Conservation (phyloP, 2,113 vertebrate genomes). For the Chaenocephalus aceratus region DNA sequence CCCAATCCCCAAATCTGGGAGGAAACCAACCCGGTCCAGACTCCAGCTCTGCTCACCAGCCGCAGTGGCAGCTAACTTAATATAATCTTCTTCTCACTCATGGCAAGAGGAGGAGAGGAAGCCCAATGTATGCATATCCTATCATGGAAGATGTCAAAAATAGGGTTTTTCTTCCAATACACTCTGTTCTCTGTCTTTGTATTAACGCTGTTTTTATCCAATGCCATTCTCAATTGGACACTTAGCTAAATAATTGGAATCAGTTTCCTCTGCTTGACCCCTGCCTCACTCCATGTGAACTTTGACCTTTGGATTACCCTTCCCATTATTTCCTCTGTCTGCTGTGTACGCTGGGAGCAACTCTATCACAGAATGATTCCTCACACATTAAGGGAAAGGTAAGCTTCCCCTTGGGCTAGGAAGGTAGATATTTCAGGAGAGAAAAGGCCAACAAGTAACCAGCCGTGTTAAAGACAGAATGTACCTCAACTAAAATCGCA, state of each 20-base stretch:
- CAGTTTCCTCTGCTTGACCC: constrained; percentile 25
- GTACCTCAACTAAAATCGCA: constrained; percentile 40
- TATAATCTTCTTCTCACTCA: constrained; percentile 58
- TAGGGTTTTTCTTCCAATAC: neutral
- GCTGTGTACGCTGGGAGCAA: constrained; percentile 28
- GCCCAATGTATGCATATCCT: constrained; percentile 41
- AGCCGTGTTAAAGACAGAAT: constrained; percentile 33
- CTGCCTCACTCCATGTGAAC: constrained; percentile 27
- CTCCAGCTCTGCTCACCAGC: constrained; percentile 53
- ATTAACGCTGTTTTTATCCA: neutral
- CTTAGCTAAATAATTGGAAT: neutral
- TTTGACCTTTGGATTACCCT: constrained; percentile 50
- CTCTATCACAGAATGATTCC: constrained; percentile 47
- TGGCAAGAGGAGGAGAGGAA: constrained; percentile 30
- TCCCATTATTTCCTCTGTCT: constrained; percentile 16
- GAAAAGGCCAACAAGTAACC: constrained; percentile 52
- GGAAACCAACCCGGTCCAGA: constrained; percentile 58
- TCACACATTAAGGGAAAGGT: constrained; percentile 54
- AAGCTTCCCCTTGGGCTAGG: constrained; percentile 47
- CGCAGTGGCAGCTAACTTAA: constrained; percentile 53
- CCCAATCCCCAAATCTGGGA: constrained; percentile 70
- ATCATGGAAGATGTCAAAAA: constrained; percentile 44
- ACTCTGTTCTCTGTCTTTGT: constrained; percentile 10
- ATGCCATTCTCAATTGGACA: neutral
- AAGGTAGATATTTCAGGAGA: constrained; percentile 35